These are phyloP conservation scores for Calephelis perditalis DNA, from an alignment of 2,888 invertebrate genomes.

Conservation along the genomic window DNA sequence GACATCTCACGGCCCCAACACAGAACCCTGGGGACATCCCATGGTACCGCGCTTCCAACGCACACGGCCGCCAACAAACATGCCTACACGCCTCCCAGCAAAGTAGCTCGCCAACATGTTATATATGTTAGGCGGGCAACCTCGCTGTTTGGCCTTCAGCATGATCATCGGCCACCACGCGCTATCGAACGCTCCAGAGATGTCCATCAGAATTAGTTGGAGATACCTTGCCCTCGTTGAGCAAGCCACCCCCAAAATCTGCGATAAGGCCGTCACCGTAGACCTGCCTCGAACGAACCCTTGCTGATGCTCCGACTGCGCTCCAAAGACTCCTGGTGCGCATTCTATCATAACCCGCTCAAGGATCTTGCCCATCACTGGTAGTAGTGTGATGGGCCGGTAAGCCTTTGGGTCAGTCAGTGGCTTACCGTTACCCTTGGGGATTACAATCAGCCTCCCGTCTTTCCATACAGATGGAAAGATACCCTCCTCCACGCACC, in stretches of 20 bases:
- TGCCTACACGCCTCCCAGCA: constrained; percentile 7
- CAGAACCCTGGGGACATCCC: constrained; percentile 20
- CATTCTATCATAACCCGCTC: constrained; percentile 31
- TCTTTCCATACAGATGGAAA: constrained; percentile 4
- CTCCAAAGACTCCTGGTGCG: constrained; percentile 22
- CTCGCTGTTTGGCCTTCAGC: constrained; percentile 6
- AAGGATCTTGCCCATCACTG: constrained; percentile 36
- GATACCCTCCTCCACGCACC: too few species aligned
- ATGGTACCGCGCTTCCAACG: constrained; percentile 21
- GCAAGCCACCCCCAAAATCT: neutral
- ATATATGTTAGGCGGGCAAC: constrained; percentile 31
- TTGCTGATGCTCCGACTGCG: constrained; percentile 32
- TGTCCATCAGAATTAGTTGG: constrained; percentile 34
- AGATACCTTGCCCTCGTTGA: constrained; percentile 26
- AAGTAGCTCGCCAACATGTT: neutral
- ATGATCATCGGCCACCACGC: too few species aligned
- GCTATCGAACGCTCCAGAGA: constrained; percentile 16
- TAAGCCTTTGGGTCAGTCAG: constrained; percentile 28
- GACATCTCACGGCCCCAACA: constrained; percentile 16
- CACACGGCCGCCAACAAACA: constrained; percentile 18
- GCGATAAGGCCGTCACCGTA: constrained; percentile 31
- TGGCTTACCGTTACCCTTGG: constrained; percentile 26
- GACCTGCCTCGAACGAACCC: constrained; percentile 36
- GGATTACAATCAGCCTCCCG: constrained; percentile 18
- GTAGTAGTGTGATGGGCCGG: constrained; percentile 32